Evolutionary conservation across 2,797 vertebrate genomes (phyloP), one percentile per base, ranked within the genome.

Genomic region (Pygocentrus nattereri): DNA sequence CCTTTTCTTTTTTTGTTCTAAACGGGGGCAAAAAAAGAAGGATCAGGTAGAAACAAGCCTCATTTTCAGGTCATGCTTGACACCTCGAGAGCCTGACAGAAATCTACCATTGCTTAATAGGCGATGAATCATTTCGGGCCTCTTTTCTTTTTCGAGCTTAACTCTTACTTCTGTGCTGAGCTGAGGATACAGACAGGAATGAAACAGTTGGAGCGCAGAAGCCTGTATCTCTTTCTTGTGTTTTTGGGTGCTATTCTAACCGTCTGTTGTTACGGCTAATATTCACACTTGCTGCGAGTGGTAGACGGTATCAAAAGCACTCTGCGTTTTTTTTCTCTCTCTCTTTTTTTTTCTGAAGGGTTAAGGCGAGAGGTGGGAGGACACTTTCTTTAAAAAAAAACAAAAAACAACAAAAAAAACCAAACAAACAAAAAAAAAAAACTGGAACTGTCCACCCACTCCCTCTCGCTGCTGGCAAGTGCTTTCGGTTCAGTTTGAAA

Each of bases 391-490:
- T 68, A 12, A 38, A 47, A 27, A 56, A 62, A 54, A n/a, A n/a
- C n/a, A n/a, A n/a, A n/a, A n/a, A n/a, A n/a, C n/a, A n/a, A n/a
- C n/a, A n/a, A n/a, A n/a, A n/a, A n/a, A n/a, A n/a, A n/a, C n/a
- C n/a, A n/a, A n/a, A n/a, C n/a, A n/a, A n/a, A n/a, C n/a, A n/a
- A n/a, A n/a, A n/a, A n/a, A 12, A 38, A 47, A 27, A 56, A 62
- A 54, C 47, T 70, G 41, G 31, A 71, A 27, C 85, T 83, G 83
- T 78, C 82, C 80, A 12, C 84, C 72, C 50, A 85, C 74, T 74
- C 73, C 49, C 79, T 79, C 84, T 81, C 44, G 75, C 85, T 84
- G 77, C 61, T 84, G 79, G 76, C 82, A 86, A 87, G 78, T 74
- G 77, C 77, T 83, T 75, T 80, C 68, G 70, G 69, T 87, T 88